Conservation (phyloP, 2,888 invertebrate species). For the Dryadula phaetusa region DNA sequence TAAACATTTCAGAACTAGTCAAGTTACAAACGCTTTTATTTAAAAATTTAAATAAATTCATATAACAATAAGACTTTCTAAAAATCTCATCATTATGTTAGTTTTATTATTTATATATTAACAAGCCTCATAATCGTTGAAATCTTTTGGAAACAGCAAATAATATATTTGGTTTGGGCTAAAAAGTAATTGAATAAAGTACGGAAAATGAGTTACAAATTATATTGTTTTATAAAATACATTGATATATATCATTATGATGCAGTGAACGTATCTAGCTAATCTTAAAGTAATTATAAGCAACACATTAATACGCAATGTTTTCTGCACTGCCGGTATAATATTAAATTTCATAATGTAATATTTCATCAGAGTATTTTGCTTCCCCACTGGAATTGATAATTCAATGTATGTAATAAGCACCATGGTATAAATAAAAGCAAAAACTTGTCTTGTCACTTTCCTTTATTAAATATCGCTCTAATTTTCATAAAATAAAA, state of each 20-base stretch:
- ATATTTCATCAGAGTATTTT: conserved; percentile 14
- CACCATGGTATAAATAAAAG: background rate
- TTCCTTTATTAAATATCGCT: background rate
- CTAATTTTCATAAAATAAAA: background rate
- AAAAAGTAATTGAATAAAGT: background rate
- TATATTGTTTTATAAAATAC: background rate
- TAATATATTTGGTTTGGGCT: background rate
- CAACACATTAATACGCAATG: conserved; percentile 8
- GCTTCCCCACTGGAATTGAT: background rate
- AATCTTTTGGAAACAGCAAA: conserved; percentile 1
- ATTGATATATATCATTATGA: conserved; percentile 1
- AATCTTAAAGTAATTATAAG: conserved; percentile 13
- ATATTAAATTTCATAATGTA: conserved; percentile 22
- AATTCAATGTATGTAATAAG: background rate
- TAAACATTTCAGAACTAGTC: background rate
- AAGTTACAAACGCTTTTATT: background rate
- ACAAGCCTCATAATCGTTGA: conserved; percentile 7
- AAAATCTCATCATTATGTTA: conserved; percentile 30
- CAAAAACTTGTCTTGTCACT: background rate
- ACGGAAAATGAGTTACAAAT: background rate
- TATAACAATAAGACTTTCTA: conserved; percentile 39
- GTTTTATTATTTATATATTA: conserved; percentile 6
- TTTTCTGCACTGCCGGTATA: conserved; percentile 21
- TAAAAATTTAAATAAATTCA: conserved; percentile 18
- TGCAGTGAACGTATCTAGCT: conserved; percentile 1